phyloP scores from a whole-genome alignment of 2,113 vertebrate genomes.

The Rhadina sibilatrix region DNA sequence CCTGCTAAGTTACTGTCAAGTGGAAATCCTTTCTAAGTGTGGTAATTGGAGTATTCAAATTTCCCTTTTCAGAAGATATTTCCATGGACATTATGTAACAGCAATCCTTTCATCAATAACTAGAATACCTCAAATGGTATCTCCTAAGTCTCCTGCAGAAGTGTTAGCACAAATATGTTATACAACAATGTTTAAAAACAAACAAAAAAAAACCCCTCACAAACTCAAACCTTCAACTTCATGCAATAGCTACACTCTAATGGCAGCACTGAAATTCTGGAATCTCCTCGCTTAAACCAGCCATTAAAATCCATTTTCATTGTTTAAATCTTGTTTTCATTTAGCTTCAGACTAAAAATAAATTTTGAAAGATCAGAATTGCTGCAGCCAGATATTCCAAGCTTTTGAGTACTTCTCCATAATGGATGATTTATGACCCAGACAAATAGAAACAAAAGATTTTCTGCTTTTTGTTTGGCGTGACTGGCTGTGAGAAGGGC shows the following conservation, averaged over 20 bases:
- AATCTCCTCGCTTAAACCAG: not conserved
- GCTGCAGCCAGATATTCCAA: not conserved
- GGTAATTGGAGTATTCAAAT: not conserved
- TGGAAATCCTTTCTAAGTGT: not conserved
- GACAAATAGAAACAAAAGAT: not conserved
- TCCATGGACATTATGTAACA: not conserved
- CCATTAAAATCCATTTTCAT: not conserved
- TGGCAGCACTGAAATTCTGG: not conserved
- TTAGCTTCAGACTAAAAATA: conserved; percentile 5
- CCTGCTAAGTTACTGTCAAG: not conserved
- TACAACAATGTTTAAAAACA: not conserved
- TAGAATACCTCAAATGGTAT: not conserved
- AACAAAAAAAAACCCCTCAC: not conserved
- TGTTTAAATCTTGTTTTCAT: not conserved
- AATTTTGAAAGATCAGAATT: not conserved
- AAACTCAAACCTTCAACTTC: not conserved
- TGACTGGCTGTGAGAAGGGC: not conserved
- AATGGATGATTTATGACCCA: not conserved
- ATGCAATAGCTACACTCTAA: not conserved
- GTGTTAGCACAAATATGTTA: not conserved
- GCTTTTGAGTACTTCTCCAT: not conserved
- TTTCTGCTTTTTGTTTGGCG: not conserved
- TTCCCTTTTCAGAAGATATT: not conserved
- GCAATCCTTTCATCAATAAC: not conserved
- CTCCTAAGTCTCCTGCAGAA: not conserved